phyloP scores from a whole-genome alignment of 2,888 invertebrate species.

The Alentia gelatinosa region DNA sequence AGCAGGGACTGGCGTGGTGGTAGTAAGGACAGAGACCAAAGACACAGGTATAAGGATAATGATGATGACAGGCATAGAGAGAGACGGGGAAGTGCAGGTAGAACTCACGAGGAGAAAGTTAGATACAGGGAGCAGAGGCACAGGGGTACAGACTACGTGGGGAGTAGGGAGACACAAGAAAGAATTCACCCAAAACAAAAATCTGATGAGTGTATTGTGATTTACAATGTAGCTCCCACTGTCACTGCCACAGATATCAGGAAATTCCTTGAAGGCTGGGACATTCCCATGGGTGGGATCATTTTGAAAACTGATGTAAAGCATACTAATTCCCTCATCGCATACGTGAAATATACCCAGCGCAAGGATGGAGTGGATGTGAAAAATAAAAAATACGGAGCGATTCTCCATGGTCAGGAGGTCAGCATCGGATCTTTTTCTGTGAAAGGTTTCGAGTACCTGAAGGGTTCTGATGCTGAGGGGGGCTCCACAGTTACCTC shows the following conservation, averaged over 20 bases:
- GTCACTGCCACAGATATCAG: background rate
- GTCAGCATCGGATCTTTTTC: too few species aligned
- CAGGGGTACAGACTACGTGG: background rate
- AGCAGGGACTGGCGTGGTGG: background rate
- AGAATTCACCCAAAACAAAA: background rate
- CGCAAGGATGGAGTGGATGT: background rate
- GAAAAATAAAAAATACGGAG: too few species aligned
- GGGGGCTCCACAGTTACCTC: too few species aligned
- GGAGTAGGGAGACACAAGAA: background rate
- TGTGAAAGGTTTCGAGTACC: too few species aligned
- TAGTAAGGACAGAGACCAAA: background rate
- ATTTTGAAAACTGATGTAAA: background rate
- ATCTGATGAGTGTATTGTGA: background rate
- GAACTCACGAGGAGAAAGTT: background rate
- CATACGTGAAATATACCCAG: background rate
- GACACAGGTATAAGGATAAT: background rate
- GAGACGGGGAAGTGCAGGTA: background rate
- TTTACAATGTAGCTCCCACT: background rate
- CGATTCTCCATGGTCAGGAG: too few species aligned
- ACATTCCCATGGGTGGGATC: background rate
- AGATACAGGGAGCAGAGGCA: background rate
- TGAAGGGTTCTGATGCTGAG: too few species aligned
- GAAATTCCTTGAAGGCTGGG: background rate
- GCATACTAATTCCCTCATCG: background rate
- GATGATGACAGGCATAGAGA: background rate